phyloP scores from a whole-genome alignment of 2,113 vertebrate species.

The Numida meleagris region DNA sequence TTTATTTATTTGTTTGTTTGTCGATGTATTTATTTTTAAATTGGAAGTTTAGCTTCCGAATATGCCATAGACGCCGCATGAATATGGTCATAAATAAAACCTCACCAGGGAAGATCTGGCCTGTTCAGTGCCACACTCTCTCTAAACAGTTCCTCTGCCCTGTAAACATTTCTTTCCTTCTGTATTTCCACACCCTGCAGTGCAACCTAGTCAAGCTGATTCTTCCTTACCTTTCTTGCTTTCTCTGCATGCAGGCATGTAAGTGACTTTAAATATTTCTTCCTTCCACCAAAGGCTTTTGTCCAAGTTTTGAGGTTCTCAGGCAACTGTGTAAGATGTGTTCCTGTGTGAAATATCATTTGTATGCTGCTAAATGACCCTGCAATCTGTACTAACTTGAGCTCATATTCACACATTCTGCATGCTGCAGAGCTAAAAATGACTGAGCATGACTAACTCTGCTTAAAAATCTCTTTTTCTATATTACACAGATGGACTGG shows the following conservation, averaged over 20 bases:
- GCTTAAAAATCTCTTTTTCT: slow-evolving; percentile 71
- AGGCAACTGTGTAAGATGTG: background rate
- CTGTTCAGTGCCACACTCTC: background rate
- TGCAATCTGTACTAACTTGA: slow-evolving; percentile 64
- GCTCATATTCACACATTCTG: slow-evolving; percentile 45
- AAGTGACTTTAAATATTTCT: slow-evolving; percentile 25
- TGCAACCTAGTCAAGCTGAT: background rate
- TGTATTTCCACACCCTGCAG: background rate
- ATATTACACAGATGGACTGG: slow-evolving; percentile 80
- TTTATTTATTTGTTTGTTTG: background rate
- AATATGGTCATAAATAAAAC: background rate
- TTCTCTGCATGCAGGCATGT: background rate
- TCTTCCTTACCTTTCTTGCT: background rate
- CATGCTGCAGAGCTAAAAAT: slow-evolving; percentile 65
- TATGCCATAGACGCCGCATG: background rate
- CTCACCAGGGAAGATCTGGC: background rate
- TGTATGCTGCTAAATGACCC: slow-evolving; percentile 45
- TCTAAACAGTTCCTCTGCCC: background rate
- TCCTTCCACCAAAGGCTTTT: background rate
- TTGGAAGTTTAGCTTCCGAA: background rate
- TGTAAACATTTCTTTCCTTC: background rate
- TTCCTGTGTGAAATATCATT: slow-evolving; percentile 41
- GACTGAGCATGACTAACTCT: slow-evolving; percentile 67
- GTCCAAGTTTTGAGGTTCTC: slow-evolving; percentile 27
- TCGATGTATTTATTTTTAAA: background rate